A percentile compares a stretch with the other conserved stretches of the same genome.
These are phyloP conservation scores for Smutsia gigantea DNA, from an alignment of 2,797 vertebrate genomes.

Conservation along the genomic window DNA sequence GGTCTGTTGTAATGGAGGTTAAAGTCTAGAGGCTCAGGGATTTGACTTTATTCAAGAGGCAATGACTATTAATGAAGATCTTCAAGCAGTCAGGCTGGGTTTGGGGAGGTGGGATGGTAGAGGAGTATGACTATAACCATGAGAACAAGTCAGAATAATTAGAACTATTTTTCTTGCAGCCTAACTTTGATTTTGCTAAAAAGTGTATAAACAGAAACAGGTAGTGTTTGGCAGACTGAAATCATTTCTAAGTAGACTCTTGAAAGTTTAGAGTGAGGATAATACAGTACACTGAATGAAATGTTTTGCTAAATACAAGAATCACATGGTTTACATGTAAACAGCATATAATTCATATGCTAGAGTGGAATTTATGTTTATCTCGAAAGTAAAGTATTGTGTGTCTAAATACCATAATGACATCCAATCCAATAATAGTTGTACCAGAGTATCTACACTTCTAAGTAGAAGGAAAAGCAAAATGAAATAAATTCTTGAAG, in stretches of 20 bases:
- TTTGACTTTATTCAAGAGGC: background rate
- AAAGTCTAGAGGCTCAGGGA: background rate
- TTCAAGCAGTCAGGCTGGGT: background rate
- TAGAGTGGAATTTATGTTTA: background rate
- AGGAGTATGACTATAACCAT: background rate
- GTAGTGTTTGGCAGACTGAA: background rate
- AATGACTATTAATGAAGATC: background rate
- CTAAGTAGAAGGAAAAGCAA: background rate
- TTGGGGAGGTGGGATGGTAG: background rate
- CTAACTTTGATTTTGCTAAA: background rate
- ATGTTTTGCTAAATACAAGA: background rate
- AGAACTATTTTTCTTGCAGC: background rate
- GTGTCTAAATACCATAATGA: background rate
- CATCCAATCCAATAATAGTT: background rate
- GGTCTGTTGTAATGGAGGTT: background rate
- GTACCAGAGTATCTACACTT: background rate
- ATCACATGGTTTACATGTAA: background rate
- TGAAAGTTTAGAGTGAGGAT: background rate
- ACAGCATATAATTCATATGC: background rate
- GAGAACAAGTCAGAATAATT: background rate
- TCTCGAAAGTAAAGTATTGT: background rate
- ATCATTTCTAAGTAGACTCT: background rate
- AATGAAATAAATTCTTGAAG: slow-evolving; percentile 31
- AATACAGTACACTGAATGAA: background rate
- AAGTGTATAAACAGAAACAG: background rate